Evolutionary conservation across 2,797 vertebrate species (phyloP), one percentile per base, ranked within the genome.

Genomic region (Hypotaenidia okinawae): DNA sequence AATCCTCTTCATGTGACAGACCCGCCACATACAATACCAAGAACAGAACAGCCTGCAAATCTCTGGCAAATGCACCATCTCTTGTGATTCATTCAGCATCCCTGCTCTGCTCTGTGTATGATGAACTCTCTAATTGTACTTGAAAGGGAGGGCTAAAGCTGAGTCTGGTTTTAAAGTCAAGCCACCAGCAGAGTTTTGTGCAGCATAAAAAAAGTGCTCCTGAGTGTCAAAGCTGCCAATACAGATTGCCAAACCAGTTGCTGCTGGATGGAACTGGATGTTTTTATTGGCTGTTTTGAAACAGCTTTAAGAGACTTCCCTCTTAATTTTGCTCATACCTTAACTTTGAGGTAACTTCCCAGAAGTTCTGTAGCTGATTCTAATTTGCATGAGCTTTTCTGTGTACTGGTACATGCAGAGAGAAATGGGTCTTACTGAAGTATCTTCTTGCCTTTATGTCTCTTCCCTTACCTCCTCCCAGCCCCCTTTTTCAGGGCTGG

Each of bases 1-100:
- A 94, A 57, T 87, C 55, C 35, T 92, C 79, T 89, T 33, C 66
- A 43, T 91, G 73, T 82, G 89, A 82, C 83, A 86, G 80, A 67
- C 18, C 4, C 1, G 1, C 63, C 73, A 82, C 49, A 35, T 54
- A 37, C 76, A 86, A 86, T 64, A 63, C 55, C 35, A 63, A 81
- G 64, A 87, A 57, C 15, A n/a, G 41, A 19, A 16, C 63, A 82
- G 64, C 64, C 61, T 80, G 54, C 27, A 32, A 27, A 30, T 32
- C 33, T 87, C 62, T 72, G 51, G 64, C 43, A 69, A 78, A 8
- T 10, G 52, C 33, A 22, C 58, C 5, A 39, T 61, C 52, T 51
- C 41, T 57, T 61, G n/a, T 75, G 86, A 83, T 90, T 92, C 81
- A 93, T 28, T 41, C 85, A 64, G 57, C 49, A 51, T 58, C 45